Conservation (phyloP, 92 coral and sea anemone genomes). For the Parazoanthus swiftii region DNA sequence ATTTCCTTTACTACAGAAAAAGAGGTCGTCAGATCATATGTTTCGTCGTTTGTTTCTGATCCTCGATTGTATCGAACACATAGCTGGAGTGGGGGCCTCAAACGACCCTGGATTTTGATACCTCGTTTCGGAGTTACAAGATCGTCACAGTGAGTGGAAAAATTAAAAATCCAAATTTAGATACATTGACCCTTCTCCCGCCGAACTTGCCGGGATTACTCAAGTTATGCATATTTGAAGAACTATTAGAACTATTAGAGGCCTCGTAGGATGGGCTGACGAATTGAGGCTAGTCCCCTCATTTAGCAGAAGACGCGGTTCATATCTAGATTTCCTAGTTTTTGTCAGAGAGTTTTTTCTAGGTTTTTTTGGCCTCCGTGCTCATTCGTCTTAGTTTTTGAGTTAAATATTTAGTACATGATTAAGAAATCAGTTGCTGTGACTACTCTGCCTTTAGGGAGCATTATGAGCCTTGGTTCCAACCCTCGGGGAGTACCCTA, state of each 20-base stretch:
- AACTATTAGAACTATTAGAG: not conserved
- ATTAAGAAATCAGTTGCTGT: not conserved
- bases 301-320: not conserved
- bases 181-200: conserved; percentile 16
- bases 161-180: conserved; percentile 3
- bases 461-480: conserved; percentile 1
- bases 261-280: not conserved
- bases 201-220: conserved; percentile 15
- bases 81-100: not conserved
- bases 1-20: conserved; percentile 14
- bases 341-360: not conserved
- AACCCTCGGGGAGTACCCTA: not conserved
- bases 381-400: conserved; percentile 5
- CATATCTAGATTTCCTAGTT: too few species aligned
- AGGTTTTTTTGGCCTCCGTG: conserved; percentile 41
- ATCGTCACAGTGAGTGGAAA: conserved; percentile 1
- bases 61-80: not conserved
- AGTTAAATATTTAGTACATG: too few species aligned
- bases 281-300: not conserved
- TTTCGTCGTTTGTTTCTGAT: not conserved
- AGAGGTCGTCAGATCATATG: not conserved
- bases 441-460: not conserved
- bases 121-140: not conserved
- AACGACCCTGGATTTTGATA: conserved; percentile 4
- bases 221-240: not conserved